Evolutionary conservation across 2,113 vertebrate genomes (phyloP).

Genomic region (Sylvietta virens): DNA sequence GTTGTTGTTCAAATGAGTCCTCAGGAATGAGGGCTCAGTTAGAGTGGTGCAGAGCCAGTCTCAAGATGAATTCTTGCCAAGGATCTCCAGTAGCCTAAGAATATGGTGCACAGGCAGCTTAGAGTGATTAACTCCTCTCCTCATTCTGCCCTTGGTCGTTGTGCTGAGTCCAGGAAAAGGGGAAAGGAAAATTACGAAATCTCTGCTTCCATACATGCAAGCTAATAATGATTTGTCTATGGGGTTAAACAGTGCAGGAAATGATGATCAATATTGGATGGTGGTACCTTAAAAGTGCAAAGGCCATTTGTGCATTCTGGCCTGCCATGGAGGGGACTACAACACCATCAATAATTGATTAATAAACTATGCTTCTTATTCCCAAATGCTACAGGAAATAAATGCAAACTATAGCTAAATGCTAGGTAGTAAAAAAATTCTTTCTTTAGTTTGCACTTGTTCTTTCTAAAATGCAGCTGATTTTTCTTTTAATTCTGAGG

Average conservation of each 20-base stretch:
- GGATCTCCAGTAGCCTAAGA: slow-evolving; percentile 30
- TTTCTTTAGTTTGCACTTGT: slow-evolving; percentile 39
- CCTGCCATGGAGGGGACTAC: slow-evolving; percentile 31
- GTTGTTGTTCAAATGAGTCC: neutral
- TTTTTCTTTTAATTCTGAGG: neutral
- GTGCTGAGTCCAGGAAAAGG: neutral
- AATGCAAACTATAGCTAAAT: neutral
- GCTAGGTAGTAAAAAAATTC: neutral
- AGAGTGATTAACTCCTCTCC: slow-evolving; percentile 23
- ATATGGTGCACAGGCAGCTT: slow-evolving; percentile 38
- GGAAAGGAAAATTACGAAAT: neutral
- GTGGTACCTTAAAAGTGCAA: slow-evolving; percentile 49
- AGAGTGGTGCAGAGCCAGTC: neutral
- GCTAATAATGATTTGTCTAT: slow-evolving; percentile 22
- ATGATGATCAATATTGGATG: slow-evolving; percentile 10
- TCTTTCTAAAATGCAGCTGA: neutral
- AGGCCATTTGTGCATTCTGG: slow-evolving; percentile 52
- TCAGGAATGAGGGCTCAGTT: neutral
- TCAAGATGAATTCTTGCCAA: neutral
- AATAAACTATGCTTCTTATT: slow-evolving; percentile 61
- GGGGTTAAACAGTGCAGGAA: slow-evolving; percentile 28
- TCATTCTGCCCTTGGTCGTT: neutral
- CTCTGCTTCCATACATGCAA: neutral
- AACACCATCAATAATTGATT: slow-evolving; percentile 67
- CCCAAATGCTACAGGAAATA: slow-evolving; percentile 54